Conservation (phyloP, 2,113 vertebrate genomes). For the Callocephalon fimbriatum region DNA sequence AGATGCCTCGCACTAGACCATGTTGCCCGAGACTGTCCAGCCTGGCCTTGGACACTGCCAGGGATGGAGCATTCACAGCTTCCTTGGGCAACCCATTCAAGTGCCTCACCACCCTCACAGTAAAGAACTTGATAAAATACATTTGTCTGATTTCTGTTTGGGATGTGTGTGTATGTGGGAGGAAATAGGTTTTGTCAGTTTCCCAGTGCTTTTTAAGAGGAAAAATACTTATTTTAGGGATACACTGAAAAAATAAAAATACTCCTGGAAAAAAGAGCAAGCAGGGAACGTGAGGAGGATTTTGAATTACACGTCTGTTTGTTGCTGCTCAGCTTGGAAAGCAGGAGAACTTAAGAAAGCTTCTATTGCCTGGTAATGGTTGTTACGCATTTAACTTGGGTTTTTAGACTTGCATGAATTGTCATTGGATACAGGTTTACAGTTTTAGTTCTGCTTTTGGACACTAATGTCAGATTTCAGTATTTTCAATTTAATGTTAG, state of each 20-base stretch:
- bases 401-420: background rate
- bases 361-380: slow-evolving; percentile 75
- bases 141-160: background rate
- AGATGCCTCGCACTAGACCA: background rate
- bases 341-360: slow-evolving; percentile 75
- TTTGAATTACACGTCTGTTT: slow-evolving; percentile 84
- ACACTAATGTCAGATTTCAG: background rate
- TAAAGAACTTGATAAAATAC: background rate
- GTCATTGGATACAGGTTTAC: background rate
- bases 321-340: slow-evolving; percentile 85
- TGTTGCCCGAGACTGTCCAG: background rate
- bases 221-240: background rate
- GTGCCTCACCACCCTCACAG: background rate
- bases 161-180: background rate
- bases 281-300: slow-evolving; percentile 81
- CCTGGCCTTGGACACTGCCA: background rate
- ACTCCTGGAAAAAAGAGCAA: slow-evolving; percentile 66
- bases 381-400: background rate
- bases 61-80: background rate
- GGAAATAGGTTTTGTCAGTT: background rate
- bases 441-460: background rate
- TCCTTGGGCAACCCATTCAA: background rate
- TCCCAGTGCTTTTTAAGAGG: background rate
- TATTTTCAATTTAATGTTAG: background rate
- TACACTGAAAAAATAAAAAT: slow-evolving; percentile 65